A percentile compares a stretch with the other conserved stretches of the same genome.
phyloP scores from a whole-genome alignment of 2,113 vertebrate species.

The Mesembrinibis cayennensis region DNA sequence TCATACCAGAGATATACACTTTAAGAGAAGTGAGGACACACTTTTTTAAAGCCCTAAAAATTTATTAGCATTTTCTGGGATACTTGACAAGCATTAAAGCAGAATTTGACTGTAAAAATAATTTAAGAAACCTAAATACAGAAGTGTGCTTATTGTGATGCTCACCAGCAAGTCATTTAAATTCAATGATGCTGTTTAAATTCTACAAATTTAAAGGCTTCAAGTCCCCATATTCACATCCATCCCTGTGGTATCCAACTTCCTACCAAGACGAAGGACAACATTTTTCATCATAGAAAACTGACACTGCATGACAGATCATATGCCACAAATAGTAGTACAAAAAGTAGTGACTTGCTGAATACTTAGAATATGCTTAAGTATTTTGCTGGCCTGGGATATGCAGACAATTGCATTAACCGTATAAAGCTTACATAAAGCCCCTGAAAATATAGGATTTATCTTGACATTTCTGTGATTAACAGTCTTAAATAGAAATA shows the following conservation, averaged over 20 bases:
- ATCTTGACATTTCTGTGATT: background rate
- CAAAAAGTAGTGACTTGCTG: background rate
- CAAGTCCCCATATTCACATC: background rate
- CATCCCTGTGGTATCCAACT: fast-evolving
- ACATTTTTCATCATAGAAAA: background rate
- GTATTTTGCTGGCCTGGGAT: background rate
- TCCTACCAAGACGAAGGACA: background rate
- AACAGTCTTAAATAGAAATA: background rate
- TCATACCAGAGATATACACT: background rate
- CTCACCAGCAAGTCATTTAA: background rate
- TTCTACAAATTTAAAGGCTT: background rate
- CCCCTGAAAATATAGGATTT: background rate
- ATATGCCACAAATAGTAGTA: background rate
- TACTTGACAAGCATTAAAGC: background rate
- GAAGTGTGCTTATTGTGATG: fast-evolving
- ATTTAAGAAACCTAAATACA: background rate
- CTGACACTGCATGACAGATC: background rate
- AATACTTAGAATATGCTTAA: background rate
- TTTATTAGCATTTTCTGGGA: background rate
- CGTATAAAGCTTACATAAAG: background rate
- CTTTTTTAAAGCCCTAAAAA: background rate
- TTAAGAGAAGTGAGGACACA: background rate
- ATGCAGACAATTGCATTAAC: background rate
- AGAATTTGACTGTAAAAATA: background rate
- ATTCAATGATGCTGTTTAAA: background rate